These are phyloP conservation scores for Amphiprion ocellaris DNA, from an alignment of 2,113 vertebrate genomes.

Conservation along the genomic window DNA sequence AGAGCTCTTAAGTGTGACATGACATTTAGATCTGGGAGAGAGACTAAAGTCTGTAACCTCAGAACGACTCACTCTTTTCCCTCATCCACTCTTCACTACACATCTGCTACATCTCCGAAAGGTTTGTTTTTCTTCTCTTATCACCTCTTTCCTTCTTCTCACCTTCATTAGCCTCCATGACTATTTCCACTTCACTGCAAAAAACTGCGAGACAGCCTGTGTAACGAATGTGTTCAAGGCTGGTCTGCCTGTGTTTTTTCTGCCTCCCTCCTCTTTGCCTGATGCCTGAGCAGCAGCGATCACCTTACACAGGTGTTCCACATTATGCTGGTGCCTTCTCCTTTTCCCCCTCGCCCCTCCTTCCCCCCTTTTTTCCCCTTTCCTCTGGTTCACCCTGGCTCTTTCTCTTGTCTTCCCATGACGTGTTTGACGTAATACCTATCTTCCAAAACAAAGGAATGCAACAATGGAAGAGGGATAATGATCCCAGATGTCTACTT, in stretches of 20 bases:
- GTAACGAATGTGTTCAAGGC: constrained; percentile 68
- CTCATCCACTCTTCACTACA: constrained; percentile 1
- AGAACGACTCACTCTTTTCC: constrained; percentile 3
- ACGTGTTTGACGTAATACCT: constrained; percentile 49
- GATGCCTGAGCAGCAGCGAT: constrained; percentile 65
- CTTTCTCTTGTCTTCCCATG: constrained; percentile 48
- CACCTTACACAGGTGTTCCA: constrained; percentile 80
- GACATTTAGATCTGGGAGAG: constrained; percentile 55
- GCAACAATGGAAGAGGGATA: constrained; percentile 37
- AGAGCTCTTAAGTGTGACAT: constrained; percentile 62
- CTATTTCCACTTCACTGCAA: constrained; percentile 41
- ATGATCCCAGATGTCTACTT: constrained; percentile 46
- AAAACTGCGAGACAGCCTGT: constrained; percentile 3
- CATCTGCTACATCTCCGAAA: constrained; percentile 14
- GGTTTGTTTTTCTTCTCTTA: constrained; percentile 37
- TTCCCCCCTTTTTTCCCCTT: background rate
- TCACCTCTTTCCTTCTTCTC: constrained; percentile 21
- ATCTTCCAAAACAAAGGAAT: constrained; percentile 58
- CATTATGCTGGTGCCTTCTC: constrained; percentile 63
- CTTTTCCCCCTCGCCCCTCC: background rate
- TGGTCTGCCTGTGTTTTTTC: constrained; percentile 59
- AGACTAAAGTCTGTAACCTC: constrained; percentile 35
- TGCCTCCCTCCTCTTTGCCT: constrained; percentile 52
- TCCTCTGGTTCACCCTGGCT: constrained; percentile 32
- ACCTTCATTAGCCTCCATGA: constrained; percentile 30